Evolutionary conservation across 53 echinoderm and acorn worm species (phyloP), one percentile per base, ranked within the genome.

Genomic region (Pentamera pediparva): DNA sequence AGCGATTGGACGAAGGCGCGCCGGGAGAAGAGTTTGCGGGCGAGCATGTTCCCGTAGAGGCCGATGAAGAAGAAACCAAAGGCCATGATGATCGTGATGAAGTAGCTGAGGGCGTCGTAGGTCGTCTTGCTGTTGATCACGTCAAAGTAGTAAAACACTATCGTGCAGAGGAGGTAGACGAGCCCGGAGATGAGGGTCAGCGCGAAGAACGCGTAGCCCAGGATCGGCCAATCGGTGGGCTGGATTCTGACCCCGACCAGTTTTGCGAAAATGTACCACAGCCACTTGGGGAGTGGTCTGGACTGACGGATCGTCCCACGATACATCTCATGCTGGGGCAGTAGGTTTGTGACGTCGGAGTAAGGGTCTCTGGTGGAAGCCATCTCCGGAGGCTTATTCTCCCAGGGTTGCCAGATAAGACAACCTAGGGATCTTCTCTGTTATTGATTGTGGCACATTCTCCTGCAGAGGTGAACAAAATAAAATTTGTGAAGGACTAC

Each of bases 191-290:
- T 48, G 32, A 94, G 61, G 13, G 90, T 94, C 31, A 94, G 40
- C 12, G 75, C 6, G 74, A 84, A 87, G 1, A 94, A 76, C 27
- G 81, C 33, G 11, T 87, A 87, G 4, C 90, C 94, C 24, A 90
- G 79, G 62, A 77, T 64, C 8, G 94, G 94, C 67, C 61, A 84
- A 37, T 90, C 90, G 25, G 75, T 75, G 6, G 76, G 81, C 49
- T 82, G 87, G 13, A 87, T 94, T 62, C 90, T 94, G 30, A 90
- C 84, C 25, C 94, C 90, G 2, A 94, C 85, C 13, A 89, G 84
- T 52, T 94, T 94, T 33, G 90, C 81, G 50, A 90, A 75, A 75
- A 84, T 76, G 32, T 75, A 70, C 84, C 90, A 90, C 1, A 94
- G 61, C 94, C 94, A 90, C 10, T 47, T 77, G 0, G 94, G 94